A percentile compares a stretch with the other conserved stretches of the same genome.
phyloP scores from a whole-genome alignment of 1,140 invertebrate species.

The Phymastichus coffea region DNA sequence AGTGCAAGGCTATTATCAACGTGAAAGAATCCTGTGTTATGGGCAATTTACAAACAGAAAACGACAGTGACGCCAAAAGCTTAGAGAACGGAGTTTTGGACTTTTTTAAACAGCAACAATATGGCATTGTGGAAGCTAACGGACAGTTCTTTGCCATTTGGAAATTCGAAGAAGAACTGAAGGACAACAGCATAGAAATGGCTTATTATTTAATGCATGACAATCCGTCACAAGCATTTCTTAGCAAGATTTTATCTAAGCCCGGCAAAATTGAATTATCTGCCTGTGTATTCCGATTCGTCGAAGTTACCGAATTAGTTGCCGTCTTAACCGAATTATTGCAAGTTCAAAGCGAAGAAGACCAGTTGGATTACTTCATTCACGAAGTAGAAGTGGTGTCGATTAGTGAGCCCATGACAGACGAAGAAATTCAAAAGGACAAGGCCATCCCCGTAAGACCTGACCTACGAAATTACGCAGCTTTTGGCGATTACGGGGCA shows the following conservation, averaged over 20 bases:
- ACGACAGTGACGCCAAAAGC: constrained; percentile 25
- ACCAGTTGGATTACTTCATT: constrained; percentile 36
- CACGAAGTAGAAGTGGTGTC: constrained; percentile 39
- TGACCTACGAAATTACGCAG: constrained; percentile 37
- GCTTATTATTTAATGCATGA: constrained; percentile 44
- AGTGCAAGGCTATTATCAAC: constrained; percentile 39
- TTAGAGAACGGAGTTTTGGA: constrained; percentile 30
- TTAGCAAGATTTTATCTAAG: constrained; percentile 9
- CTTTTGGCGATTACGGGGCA: constrained; percentile 36
- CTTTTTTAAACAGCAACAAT: constrained; percentile 42
- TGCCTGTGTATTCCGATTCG: constrained; percentile 39
- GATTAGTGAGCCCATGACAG: constrained; percentile 36
- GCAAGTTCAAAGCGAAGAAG: not conserved
- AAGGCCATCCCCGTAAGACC: constrained; percentile 37
- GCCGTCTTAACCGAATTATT: constrained; percentile 32
- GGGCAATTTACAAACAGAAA: constrained; percentile 29
- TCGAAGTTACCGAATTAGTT: constrained; percentile 30
- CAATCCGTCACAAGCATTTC: constrained; percentile 33
- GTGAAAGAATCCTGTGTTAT: constrained; percentile 38
- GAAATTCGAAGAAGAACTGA: constrained; percentile 42
- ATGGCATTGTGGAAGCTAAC: constrained; percentile 39
- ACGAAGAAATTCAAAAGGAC: constrained; percentile 45
- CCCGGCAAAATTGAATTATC: constrained; percentile 12
- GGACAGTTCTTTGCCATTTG: constrained; percentile 39
- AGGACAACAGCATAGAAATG: constrained; percentile 30